These are phyloP conservation scores for Xylocopa sonorina DNA, from an alignment of 1,140 invertebrate genomes.

Conservation along the genomic window DNA sequence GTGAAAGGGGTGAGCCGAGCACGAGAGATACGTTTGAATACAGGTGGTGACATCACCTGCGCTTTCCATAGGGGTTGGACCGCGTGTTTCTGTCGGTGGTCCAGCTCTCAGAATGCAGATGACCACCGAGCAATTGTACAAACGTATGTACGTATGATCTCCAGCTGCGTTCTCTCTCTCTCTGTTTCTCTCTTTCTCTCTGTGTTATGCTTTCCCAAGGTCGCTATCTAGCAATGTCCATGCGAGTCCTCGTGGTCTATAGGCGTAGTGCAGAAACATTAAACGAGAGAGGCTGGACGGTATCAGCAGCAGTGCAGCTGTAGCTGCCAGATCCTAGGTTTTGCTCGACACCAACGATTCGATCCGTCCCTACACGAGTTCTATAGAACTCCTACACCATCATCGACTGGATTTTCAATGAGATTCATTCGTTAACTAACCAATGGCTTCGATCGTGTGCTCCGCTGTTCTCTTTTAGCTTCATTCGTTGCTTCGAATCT, in stretches of 20 bases:
- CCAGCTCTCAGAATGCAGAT: slow-evolving; percentile 57
- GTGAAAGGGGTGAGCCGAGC: neutral
- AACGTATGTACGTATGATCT: slow-evolving; percentile 35
- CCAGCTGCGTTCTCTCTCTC: neutral
- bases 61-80: neutral
- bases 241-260: slow-evolving; percentile 5
- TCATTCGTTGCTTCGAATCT: neutral
- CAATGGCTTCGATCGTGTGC: too few relatives aligned
- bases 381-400: too few relatives aligned
- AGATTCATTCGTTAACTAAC: too few relatives aligned
- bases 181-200: neutral
- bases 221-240: slow-evolving; percentile 44
- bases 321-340: slow-evolving; percentile 32
- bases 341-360: slow-evolving; percentile 9
- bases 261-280: slow-evolving; percentile 30
- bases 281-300: slow-evolving; percentile 19
- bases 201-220: too few relatives aligned
- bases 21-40: slow-evolving; percentile 1
- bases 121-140: slow-evolving; percentile 52
- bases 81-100: slow-evolving; percentile 34
- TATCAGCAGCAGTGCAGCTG: slow-evolving; percentile 38
- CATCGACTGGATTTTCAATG: too few relatives aligned
- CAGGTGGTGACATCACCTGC: neutral
- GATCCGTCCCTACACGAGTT: neutral
- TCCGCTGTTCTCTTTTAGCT: neutral